Percentiles rank a stretch among this genome's conserved stretches.
phyloP scores from a whole-genome alignment of 1,140 invertebrate genomes.

The Mycetomoellerius zeteki region DNA sequence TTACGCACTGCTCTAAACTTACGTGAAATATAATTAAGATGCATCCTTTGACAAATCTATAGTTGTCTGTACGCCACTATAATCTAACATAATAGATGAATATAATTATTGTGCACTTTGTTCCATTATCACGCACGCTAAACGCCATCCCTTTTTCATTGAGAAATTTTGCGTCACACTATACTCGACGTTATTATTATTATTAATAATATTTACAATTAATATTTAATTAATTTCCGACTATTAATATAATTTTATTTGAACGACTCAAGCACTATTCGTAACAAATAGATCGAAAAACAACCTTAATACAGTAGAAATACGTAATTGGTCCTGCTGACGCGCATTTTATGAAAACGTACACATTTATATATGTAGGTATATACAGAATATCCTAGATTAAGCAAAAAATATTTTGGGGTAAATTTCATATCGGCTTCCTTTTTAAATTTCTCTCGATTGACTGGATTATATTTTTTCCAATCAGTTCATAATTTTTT shows the following conservation, averaged over 20 bases:
- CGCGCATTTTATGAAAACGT: conserved; percentile 31
- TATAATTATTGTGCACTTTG: conserved; percentile 58
- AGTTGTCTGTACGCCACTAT: conserved; percentile 29
- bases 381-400: background rate
- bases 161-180: background rate
- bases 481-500: background rate
- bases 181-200: background rate
- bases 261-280: background rate
- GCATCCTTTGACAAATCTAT: background rate
- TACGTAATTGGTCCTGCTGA: conserved; percentile 48
- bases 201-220: conserved; percentile 49
- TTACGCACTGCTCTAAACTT: conserved; percentile 40
- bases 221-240: conserved; percentile 29
- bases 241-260: conserved; percentile 26
- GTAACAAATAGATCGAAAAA: conserved; percentile 34
- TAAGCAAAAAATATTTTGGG: conserved; percentile 31
- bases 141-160: background rate
- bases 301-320: conserved; percentile 32
- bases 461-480: background rate
- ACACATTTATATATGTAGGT: conserved; percentile 29
- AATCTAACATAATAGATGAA: conserved; percentile 44
- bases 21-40: conserved; percentile 39
- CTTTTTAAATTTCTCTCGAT: background rate
- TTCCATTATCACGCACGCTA: conserved; percentile 1
- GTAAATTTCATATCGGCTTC: conserved; percentile 3